Evolutionary conservation across 2,113 vertebrate genomes (phyloP).

Genomic region (Rissa tridactyla): DNA sequence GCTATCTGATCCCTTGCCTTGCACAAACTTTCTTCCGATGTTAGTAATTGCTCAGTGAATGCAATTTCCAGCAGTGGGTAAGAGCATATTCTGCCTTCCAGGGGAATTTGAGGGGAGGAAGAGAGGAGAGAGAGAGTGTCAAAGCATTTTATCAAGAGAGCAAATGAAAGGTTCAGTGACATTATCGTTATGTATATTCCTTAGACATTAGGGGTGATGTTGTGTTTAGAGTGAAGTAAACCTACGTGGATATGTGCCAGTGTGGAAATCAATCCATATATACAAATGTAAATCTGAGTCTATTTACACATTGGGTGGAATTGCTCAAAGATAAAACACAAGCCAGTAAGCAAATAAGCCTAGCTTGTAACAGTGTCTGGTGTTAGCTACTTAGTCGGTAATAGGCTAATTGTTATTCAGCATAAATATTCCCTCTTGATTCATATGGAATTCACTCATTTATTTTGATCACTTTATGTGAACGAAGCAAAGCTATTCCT

Average conservation of each 20-base stretch:
- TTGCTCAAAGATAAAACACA: not conserved
- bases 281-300: not conserved
- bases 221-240: conserved; percentile 49
- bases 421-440: conserved; percentile 25
- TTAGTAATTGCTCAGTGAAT: conserved; percentile 45
- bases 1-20: conserved; percentile 23
- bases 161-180: conserved; percentile 49
- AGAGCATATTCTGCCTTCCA: conserved; percentile 17
- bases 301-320: not conserved
- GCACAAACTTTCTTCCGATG: conserved; percentile 36
- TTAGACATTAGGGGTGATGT: conserved; percentile 9
- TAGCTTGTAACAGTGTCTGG: not conserved
- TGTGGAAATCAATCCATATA: conserved; percentile 37
- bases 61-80: not conserved
- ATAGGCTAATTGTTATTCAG: conserved; percentile 42
- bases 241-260: not conserved
- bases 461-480: conserved; percentile 27
- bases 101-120: not conserved
- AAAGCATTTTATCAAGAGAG: conserved; percentile 49
- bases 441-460: conserved; percentile 22
- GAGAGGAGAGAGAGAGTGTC: not conserved
- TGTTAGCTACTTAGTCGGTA: conserved; percentile 23
- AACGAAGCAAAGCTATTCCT: conserved; percentile 11
- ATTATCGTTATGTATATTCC: conserved; percentile 37
- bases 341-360: conserved; percentile 4